These are phyloP conservation scores for Spea bombifrons DNA, from an alignment of 2,113 vertebrate genomes.

Conservation along the genomic window DNA sequence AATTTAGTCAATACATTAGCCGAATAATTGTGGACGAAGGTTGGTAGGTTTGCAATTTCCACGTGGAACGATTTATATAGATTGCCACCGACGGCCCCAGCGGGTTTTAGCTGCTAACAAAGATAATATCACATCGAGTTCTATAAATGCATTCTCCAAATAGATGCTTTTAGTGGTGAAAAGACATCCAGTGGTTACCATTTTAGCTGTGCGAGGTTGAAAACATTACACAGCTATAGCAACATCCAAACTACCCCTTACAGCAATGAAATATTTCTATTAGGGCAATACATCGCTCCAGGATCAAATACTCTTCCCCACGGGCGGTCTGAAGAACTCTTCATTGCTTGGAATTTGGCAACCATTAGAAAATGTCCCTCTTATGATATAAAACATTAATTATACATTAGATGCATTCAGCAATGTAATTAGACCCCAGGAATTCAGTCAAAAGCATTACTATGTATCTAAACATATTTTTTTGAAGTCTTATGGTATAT, in stretches of 20 bases:
- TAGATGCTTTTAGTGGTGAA: background rate
- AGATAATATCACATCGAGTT: constrained; percentile 2
- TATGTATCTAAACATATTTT: background rate
- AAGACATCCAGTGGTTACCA: constrained; percentile 3
- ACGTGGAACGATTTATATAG: background rate
- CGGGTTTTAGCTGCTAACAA: background rate
- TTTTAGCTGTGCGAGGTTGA: background rate
- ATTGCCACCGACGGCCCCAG: background rate
- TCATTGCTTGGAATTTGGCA: background rate
- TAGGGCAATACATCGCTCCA: background rate
- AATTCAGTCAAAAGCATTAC: background rate
- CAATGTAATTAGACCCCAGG: background rate
- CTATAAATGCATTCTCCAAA: constrained; percentile 7
- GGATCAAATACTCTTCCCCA: background rate
- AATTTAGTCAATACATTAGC: background rate
- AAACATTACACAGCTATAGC: background rate
- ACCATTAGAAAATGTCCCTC: background rate
- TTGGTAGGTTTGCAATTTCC: background rate
- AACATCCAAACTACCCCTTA: background rate
- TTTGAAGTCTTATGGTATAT: no score
- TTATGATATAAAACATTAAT: constrained; percentile 9
- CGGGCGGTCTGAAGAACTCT: background rate
- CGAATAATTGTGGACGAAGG: background rate
- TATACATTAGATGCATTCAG: constrained; percentile 5
- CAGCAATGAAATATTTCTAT: background rate